Conservation (phyloP, 2,113 vertebrate genomes). For the Malaclemys terrapin region DNA sequence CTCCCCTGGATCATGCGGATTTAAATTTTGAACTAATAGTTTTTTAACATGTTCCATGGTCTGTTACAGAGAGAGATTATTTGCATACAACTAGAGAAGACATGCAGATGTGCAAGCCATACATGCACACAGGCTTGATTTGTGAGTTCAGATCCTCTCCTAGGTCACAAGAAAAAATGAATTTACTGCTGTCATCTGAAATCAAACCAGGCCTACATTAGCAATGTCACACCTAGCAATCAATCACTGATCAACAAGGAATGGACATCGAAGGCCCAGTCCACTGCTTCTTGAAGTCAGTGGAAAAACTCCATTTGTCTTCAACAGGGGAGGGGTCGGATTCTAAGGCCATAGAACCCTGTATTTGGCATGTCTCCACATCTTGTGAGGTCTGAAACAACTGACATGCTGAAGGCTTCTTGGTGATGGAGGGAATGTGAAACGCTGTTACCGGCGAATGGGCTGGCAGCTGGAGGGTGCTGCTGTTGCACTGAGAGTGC, state of each 20-base stretch:
- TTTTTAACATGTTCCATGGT: neutral
- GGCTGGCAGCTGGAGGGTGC: neutral
- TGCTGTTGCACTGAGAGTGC: rapidly evolving
- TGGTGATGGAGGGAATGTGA: neutral
- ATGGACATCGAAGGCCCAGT: neutral
- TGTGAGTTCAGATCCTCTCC: neutral
- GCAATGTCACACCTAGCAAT: neutral
- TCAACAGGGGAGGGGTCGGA: neutral
- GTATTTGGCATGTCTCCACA: neutral
- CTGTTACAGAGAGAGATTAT: neutral
- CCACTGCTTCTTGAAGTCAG: neutral
- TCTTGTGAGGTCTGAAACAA: neutral
- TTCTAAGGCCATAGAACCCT: neutral
- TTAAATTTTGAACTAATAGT: neutral
- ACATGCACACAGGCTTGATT: rapidly evolving
- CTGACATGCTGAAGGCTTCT: neutral
- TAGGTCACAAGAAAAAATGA: neutral
- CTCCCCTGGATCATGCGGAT: neutral
- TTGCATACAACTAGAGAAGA: neutral
- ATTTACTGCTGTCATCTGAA: neutral
- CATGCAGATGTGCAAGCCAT: neutral
- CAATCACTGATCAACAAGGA: neutral
- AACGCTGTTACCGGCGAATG: neutral
- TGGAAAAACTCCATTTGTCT: neutral
- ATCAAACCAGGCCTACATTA: neutral